Evolutionary conservation across 2,888 invertebrate genomes (phyloP), one percentile per base, ranked within the genome.

Genomic region (Ypsolopha scabrella): DNA sequence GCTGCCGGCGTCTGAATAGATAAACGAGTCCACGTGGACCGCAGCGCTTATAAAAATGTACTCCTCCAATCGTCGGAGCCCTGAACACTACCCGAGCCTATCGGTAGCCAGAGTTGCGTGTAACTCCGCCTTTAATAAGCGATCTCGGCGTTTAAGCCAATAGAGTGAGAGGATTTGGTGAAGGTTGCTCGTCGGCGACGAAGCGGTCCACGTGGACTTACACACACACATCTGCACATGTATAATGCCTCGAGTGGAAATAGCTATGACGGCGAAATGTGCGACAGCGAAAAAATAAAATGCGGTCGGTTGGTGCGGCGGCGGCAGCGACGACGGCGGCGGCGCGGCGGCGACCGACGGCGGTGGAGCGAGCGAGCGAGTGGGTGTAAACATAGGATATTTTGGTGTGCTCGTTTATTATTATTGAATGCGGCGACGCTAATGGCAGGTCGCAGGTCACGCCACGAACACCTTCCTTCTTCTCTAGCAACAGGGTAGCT

Each of bases 1-100:
- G 83, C 86, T 83, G 83, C 85, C 83, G 86, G 85, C 86, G 85
- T 86, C 86, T 86, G 87, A 87, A 87, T 87, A 87, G 87, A 87
- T 87, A 87, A 87, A 87, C 87, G 87, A 87, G 85, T 87, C 87
- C 82, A 86, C 87, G 87, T 86, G 79, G 87, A 86, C 80, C 70
- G 70, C 70, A 75, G 76, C 80, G 81, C 85, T 86, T 86, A 86
- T 82, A 86, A 87, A 86, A 86, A 87, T 85, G 75, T 59, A 72
- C 79, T 80, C 73, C 53, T 54, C 86, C 81, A 86, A 86, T 80
- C 53, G 63, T 39, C 46, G 48, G 48, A 58, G 58, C 63, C 64
- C 61, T 63, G 70, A 60, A 59, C 69, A 52, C 56, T 52, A 41
- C 58, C 61, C 58, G 33, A 14, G 50, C 87, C 85, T 85, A 82